These are phyloP conservation scores for Neodontobutis hainanensis DNA, from an alignment of 2,113 vertebrate species.

Conservation along the genomic window DNA sequence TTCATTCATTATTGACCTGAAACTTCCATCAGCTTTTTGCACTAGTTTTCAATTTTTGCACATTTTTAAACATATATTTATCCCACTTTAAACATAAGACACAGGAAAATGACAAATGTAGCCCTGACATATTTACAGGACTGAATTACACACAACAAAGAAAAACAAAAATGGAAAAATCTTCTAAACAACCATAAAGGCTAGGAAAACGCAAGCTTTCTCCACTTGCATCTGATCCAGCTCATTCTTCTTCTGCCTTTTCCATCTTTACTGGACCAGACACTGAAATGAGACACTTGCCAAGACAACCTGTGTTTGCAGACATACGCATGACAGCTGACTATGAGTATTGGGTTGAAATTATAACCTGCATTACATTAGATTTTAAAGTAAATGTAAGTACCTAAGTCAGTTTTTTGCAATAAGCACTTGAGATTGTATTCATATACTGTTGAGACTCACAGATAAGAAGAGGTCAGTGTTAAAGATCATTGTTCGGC, in stretches of 20 bases:
- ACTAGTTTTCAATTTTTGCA: too few species aligned
- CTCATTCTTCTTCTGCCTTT: constrained; percentile 39
- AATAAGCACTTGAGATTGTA: constrained; percentile 7
- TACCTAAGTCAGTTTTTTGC: background rate
- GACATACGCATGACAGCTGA: background rate
- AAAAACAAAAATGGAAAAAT: constrained; percentile 13
- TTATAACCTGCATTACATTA: too few species aligned
- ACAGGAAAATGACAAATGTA: too few species aligned
- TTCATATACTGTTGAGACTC: constrained; percentile 34
- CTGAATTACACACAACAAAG: background rate
- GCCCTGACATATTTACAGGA: too few species aligned
- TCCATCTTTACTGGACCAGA: constrained; percentile 10
- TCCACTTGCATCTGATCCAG: constrained; percentile 26
- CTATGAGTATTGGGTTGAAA: too few species aligned
- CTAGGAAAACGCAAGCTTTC: constrained; percentile 15
- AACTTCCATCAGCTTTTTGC: too few species aligned
- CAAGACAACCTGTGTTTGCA: constrained; percentile 40
- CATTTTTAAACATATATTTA: too few species aligned
- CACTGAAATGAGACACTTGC: constrained; percentile 23
- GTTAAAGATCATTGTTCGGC: constrained; percentile 22
- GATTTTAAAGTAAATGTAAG: too few species aligned
- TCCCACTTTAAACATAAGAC: too few species aligned
- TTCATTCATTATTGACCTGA: too few species aligned
- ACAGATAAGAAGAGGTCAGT: constrained; percentile 41
- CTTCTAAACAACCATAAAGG: constrained; percentile 44